Evolutionary conservation across 1,140 invertebrate genomes (phyloP).

Genomic region (Lucilia sericata): DNA sequence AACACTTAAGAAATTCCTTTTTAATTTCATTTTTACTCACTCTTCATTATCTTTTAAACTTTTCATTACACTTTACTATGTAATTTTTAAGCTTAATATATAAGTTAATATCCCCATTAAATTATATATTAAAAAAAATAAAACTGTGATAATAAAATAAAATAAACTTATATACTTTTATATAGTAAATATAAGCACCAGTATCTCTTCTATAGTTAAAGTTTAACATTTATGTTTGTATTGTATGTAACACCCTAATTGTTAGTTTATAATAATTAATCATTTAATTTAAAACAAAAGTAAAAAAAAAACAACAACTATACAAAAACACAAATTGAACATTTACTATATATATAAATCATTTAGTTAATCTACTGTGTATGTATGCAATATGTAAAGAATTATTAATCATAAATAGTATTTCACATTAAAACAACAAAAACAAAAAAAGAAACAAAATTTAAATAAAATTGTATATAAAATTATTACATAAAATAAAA

Average conservation of each 20-base stretch:
- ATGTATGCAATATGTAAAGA: constrained; percentile 27
- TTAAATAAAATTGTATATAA: constrained; percentile 23
- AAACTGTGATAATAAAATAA: constrained; percentile 39
- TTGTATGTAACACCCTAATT: not conserved
- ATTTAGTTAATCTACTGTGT: constrained; percentile 5
- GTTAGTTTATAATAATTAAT: constrained; percentile 7
- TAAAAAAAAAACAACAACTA: not conserved
- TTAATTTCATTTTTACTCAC: not conserved
- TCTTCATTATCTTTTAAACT: not conserved
- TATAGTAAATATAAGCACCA: too few species aligned
- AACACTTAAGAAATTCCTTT: not conserved
- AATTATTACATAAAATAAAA: not conserved
- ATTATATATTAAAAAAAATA: not conserved
- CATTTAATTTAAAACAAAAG: constrained; percentile 1
- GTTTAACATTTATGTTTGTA: not conserved
- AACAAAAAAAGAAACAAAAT: not conserved
- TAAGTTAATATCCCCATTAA: constrained; percentile 6
- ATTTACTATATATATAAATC: not conserved
- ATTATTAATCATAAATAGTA: constrained; percentile 1
- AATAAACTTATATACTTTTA: not conserved
- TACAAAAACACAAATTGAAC: constrained; percentile 10
- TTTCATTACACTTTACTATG: not conserved
- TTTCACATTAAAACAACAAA: not conserved
- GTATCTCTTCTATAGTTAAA: not conserved
- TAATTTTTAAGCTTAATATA: not conserved